phyloP scores from a whole-genome alignment of 1,140 invertebrate species.

The Listronotus oregonensis region DNA sequence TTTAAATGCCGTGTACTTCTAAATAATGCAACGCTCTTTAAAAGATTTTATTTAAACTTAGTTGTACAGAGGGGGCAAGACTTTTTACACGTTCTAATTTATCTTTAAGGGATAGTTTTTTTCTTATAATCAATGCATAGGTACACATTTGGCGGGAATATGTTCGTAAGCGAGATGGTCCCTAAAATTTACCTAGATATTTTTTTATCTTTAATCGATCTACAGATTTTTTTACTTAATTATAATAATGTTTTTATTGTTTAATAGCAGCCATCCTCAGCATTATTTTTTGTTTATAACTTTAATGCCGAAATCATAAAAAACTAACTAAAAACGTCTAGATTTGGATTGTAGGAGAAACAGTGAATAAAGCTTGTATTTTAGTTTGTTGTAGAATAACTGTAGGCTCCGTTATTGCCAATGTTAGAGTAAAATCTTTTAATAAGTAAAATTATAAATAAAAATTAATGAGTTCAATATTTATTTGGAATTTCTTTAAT shows the following conservation, averaged over 20 bases:
- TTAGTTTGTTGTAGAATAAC: no score
- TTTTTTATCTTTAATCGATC: constrained; percentile 20
- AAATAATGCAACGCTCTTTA: no score
- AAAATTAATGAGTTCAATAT: no score
- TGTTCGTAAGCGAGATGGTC: constrained; percentile 33
- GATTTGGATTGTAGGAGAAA: background rate
- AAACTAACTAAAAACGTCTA: background rate
- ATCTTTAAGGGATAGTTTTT: constrained; percentile 18
- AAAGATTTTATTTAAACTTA: no score
- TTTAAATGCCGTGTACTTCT: background rate
- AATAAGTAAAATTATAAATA: no score
- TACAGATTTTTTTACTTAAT: constrained; percentile 20
- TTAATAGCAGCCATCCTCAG: constrained; percentile 33
- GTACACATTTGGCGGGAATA: constrained; percentile 30
- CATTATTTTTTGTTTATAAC: constrained; percentile 23
- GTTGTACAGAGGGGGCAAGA: no score
- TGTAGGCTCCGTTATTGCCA: no score
- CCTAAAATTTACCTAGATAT: constrained; percentile 33
- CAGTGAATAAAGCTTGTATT: background rate
- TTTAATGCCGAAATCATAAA: background rate
- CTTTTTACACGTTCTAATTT: constrained; percentile 7
- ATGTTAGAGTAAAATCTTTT: no score
- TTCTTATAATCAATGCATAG: constrained; percentile 17
- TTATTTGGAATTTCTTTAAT: no score
- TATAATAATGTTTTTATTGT: constrained; percentile 27